Evolutionary conservation across 2,888 invertebrate genomes (phyloP), one percentile per base, ranked within the genome.

Genomic region (Steinernema hermaphroditum): DNA sequence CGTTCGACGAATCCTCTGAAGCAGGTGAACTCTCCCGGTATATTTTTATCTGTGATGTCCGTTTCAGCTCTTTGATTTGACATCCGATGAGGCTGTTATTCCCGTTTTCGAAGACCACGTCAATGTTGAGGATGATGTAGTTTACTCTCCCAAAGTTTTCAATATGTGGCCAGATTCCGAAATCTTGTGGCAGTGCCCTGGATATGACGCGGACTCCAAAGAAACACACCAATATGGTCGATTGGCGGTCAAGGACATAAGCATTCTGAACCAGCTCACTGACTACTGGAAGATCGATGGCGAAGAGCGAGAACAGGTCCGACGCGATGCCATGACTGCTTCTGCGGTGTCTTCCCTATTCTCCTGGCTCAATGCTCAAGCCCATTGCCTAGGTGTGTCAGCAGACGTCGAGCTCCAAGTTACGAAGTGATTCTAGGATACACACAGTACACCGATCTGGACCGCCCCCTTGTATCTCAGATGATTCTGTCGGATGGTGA

Each of bases 391-490:
- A 44, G 24, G 43, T 29, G 8, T 6, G n/a, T 32, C 4, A n/a
- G 24, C 44, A n/a, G n/a, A n/a, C n/a, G n/a, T n/a, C n/a, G n/a
- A n/a, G n/a, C n/a, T n/a, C n/a, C n/a, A n/a, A n/a, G n/a, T n/a
- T n/a, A n/a, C n/a, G n/a, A n/a, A n/a, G 29, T 4, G 14, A 44
- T 57, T 78, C 6, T 81, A 89, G 90, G 97, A 27, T 97, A 96
- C 87, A 93, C 92, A 43, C 92, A 93, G 19, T 93, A 90, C 86
- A 92, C 93, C 81, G 96, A 97, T 79, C 82, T 96, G 22, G 94
- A 93, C 0, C 94, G 95, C 87, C 97, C 98, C 0, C 87, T 96
- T 72, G 91, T 92, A 0, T 92, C 93, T 2, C 96, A 97, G 90
- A 92, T 92, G 19, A 89, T 94, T 16, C 90, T 96, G 46, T 93